phyloP scores from a whole-genome alignment of 2,113 vertebrate genomes.

The Centropus bengalensis region DNA sequence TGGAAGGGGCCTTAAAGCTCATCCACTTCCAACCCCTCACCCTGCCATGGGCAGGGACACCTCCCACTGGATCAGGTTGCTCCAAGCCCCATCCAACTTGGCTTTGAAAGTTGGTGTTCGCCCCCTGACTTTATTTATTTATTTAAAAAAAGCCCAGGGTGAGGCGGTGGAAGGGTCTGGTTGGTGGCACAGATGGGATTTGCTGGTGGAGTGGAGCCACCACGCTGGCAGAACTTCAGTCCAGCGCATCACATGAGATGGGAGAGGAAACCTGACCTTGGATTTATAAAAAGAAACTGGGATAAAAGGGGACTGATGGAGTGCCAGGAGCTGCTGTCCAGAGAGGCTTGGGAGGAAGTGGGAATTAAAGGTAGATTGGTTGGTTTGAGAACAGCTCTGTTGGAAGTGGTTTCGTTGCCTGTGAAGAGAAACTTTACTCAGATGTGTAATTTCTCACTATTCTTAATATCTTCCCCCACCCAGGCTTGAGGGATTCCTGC shows the following conservation, averaged over 20 bases:
- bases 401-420: neutral
- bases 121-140: neutral
- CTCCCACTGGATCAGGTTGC: no score
- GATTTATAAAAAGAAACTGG: constrained; percentile 75
- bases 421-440: neutral
- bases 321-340: constrained; percentile 67
- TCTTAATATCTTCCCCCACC: neutral
- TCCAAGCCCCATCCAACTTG: no score
- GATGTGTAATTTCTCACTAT: fast-evolving
- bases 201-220: neutral
- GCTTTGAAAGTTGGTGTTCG: neutral
- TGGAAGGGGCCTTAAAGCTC: no score
- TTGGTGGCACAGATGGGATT: neutral
- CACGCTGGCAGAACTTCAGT: constrained; percentile 48
- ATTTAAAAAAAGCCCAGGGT: neutral
- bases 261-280: constrained; percentile 75
- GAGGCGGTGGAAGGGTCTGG: neutral
- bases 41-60: no score
- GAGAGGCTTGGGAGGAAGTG: constrained; percentile 67
- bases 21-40: no score
- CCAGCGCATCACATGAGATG: constrained; percentile 62
- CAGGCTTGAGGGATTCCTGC: neutral
- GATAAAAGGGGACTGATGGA: constrained; percentile 69
- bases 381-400: neutral
- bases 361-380: constrained; percentile 57